Percentiles rank a stretch among this genome's conserved stretches.
Conservation (phyloP, 2,797 vertebrate genomes). For the Bovichtus diacanthus region DNA sequence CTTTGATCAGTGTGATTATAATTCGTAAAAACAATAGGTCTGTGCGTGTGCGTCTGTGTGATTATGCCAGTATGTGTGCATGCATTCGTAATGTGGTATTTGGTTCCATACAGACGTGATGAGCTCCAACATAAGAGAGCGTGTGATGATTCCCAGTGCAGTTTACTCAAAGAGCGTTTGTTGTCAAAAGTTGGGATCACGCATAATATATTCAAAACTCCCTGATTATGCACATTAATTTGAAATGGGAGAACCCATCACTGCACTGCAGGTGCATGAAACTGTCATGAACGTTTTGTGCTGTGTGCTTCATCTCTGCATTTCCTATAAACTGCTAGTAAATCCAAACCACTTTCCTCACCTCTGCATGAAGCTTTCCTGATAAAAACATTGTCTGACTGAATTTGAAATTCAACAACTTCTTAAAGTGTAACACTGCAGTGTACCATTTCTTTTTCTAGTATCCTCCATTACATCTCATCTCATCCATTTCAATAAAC, state of each 20-base stretch:
- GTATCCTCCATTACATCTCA: neutral
- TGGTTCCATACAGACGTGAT: neutral
- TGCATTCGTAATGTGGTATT: neutral
- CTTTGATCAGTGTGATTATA: neutral
- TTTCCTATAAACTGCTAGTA: neutral
- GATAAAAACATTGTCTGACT: neutral
- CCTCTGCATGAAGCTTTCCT: neutral
- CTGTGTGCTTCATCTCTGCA: constrained; percentile 5
- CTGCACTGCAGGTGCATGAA: constrained; percentile 4
- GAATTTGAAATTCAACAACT: neutral
- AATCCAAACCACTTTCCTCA: neutral
- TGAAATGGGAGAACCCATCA: constrained; percentile 29
- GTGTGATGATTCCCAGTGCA: neutral
- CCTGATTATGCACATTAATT: constrained; percentile 24
- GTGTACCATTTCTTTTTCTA: neutral
- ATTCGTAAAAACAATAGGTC: neutral
- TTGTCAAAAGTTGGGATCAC: neutral
- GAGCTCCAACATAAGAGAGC: neutral
- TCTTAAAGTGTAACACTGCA: neutral
- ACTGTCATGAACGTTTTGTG: neutral
- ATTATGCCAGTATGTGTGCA: constrained; percentile 5
- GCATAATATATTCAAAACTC: constrained; percentile 2
- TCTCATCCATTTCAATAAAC: neutral
- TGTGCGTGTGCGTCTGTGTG: neutral
- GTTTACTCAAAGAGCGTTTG: neutral